Conservation (phyloP, 2,797 vertebrate genomes). For the Halcyon smyrnensis region DNA sequence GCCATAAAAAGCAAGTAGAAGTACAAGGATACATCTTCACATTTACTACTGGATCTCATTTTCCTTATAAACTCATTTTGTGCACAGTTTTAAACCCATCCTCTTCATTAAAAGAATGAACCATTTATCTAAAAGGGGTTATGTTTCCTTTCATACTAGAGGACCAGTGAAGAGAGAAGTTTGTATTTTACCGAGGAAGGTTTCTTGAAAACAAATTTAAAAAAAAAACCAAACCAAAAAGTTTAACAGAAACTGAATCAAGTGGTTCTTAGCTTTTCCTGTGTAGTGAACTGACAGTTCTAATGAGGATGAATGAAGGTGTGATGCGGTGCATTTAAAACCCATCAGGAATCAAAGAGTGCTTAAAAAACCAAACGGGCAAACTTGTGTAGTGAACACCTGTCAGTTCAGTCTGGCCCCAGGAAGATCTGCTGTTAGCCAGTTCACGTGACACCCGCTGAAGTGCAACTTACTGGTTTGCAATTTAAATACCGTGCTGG, state of each 20-base stretch:
- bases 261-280: background rate
- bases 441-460: background rate
- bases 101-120: background rate
- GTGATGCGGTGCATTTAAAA: rapidly evolving
- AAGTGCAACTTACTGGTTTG: background rate
- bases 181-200: background rate
- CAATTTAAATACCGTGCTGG: background rate
- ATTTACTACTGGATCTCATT: background rate
- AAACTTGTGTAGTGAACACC: background rate
- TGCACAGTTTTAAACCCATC: background rate
- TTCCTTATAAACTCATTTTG: background rate
- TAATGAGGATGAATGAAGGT: background rate
- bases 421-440: background rate
- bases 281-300: background rate
- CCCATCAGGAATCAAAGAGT: background rate
- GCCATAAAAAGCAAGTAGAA: background rate
- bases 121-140: background rate
- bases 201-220: background rate
- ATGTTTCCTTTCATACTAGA: background rate
- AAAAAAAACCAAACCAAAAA: background rate
- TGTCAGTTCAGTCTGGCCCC: background rate
- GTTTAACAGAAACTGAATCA: background rate
- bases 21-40: background rate
- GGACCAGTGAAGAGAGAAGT: background rate
- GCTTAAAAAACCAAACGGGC: background rate